Evolutionary conservation across 2,888 invertebrate genomes (phyloP).

Genomic region (Opisthograptis luteolata): DNA sequence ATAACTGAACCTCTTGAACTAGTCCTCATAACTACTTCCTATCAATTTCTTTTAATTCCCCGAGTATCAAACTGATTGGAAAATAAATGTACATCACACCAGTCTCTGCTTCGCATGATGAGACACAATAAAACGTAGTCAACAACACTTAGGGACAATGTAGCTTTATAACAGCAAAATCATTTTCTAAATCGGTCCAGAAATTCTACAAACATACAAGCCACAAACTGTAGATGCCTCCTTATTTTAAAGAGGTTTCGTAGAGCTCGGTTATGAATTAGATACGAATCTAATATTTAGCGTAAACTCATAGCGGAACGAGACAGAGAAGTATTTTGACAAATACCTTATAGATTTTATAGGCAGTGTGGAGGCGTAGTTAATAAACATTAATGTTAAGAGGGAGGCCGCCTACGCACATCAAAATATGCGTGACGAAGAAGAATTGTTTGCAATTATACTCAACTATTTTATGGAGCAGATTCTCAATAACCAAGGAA

Average conservation of each 20-base stretch:
- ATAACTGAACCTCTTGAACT: neutral
- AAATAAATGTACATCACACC: conserved; percentile 1
- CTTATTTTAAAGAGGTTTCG: too few relatives aligned
- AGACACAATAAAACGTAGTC: too few relatives aligned
- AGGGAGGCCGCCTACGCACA: conserved; percentile 26
- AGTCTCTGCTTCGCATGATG: too few relatives aligned
- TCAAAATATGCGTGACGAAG: conserved; percentile 24
- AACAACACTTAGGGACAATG: too few relatives aligned
- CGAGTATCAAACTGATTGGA: neutral
- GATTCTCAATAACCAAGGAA: too few relatives aligned
- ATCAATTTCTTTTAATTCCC: neutral
- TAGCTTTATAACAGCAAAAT: too few relatives aligned
- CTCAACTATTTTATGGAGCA: conserved; percentile 1
- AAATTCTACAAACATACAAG: too few relatives aligned
- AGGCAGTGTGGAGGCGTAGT: conserved; percentile 29
- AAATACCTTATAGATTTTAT: conserved; percentile 17
- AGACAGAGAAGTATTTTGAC: conserved; percentile 15
- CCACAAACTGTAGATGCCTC: too few relatives aligned
- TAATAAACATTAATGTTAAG: conserved; percentile 33
- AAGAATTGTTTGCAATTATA: conserved; percentile 18
- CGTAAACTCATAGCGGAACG: conserved; percentile 1
- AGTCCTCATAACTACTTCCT: too few relatives aligned
- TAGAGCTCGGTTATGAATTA: too few relatives aligned
- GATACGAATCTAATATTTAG: too few relatives aligned
- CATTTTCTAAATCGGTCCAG: too few relatives aligned